phyloP scores from a whole-genome alignment of 2,113 vertebrate genomes.

The Ctenodactylus gundi region DNA sequence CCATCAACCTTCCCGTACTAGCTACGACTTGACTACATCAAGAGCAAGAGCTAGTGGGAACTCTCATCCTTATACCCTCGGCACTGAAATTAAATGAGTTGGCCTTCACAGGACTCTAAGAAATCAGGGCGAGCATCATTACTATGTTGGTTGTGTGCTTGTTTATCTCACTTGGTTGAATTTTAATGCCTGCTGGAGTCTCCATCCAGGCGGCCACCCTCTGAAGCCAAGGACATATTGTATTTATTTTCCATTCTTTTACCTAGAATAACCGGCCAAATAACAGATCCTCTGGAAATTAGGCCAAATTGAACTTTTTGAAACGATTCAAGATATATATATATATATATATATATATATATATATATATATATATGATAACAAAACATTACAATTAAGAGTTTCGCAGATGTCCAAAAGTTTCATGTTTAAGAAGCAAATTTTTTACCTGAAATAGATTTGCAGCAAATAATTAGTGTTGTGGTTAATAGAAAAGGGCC shows the following conservation, averaged over 20 bases:
- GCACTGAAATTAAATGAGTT: too few relatives aligned
- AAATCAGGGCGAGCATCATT: neutral
- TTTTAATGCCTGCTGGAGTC: neutral
- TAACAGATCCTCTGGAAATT: neutral
- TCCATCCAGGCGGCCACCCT: neutral
- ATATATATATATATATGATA: too few relatives aligned
- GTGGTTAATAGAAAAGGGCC: neutral
- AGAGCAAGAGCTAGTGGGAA: neutral
- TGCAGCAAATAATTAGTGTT: neutral
- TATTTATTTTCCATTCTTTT: neutral
- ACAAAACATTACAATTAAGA: neutral
- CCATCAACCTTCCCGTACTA: too few relatives aligned
- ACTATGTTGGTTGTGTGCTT: neutral
- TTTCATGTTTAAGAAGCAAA: constrained; percentile 7
- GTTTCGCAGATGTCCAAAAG: neutral
- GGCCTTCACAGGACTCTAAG: neutral
- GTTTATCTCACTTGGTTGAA: neutral
- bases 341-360: too few relatives aligned
- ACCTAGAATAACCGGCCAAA: neutral
- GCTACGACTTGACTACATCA: too few relatives aligned
- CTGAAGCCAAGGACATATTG: neutral
- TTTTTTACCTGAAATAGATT: too few relatives aligned
- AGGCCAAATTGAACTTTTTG: neutral
- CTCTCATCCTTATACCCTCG: too few relatives aligned
- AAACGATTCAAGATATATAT: neutral